These are phyloP conservation scores for Pterostichus madidus DNA, from an alignment of 2,888 invertebrate species.

Conservation along the genomic window DNA sequence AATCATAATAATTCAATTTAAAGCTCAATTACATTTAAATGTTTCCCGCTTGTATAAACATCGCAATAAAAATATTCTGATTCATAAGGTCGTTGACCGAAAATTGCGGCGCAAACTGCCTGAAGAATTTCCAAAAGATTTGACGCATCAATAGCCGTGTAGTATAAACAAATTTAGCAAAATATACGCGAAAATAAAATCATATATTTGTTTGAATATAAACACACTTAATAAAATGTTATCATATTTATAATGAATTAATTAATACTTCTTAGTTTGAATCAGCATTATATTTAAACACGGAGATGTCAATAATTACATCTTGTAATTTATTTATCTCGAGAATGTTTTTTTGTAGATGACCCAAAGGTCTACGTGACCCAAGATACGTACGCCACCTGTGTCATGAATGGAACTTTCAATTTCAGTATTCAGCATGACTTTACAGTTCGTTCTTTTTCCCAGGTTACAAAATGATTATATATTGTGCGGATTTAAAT, in stretches of 20 bases:
- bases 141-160: not conserved
- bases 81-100: slow-evolving; percentile 28
- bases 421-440: slow-evolving; percentile 23
- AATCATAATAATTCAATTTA: slow-evolving; percentile 71
- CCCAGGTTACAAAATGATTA: not conserved
- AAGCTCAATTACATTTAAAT: slow-evolving; percentile 21
- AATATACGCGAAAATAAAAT: not conserved
- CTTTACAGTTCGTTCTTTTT: slow-evolving; percentile 4
- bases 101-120: slow-evolving; percentile 14
- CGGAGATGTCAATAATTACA: slow-evolving; percentile 22
- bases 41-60: not conserved
- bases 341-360: not conserved
- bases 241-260: not conserved
- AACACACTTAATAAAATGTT: not conserved
- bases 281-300: slow-evolving; percentile 2
- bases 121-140: slow-evolving; percentile 30
- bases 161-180: slow-evolving; percentile 8
- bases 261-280: not conserved
- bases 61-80: slow-evolving; percentile 14
- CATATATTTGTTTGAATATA: not conserved
- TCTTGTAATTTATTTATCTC: slow-evolving; percentile 9
- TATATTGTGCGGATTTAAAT: not conserved
- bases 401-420: slow-evolving; percentile 9
- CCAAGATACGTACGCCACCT: slow-evolving; percentile 27
- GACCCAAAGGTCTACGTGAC: slow-evolving; percentile 29